Evolutionary conservation across 2,797 vertebrate genomes (phyloP), one percentile per base, ranked within the genome.

Genomic region (Selene dorsalis): DNA sequence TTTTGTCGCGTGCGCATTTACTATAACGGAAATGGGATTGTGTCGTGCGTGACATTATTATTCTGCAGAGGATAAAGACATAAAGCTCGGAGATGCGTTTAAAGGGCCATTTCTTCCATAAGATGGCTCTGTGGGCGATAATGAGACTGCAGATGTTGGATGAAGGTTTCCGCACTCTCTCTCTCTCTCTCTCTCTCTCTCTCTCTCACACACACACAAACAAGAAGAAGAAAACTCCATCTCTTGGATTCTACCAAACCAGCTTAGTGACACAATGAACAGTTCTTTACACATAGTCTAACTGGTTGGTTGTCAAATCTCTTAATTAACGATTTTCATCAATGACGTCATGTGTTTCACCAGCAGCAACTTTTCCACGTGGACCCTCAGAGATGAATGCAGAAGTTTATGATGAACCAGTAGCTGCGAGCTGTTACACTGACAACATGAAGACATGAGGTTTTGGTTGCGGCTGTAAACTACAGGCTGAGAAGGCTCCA

Each of bases 111-210:
- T 55, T 24, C 24, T 32, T 32, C 38, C 28, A 16, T 48, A 50
- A 82, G 67, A 79, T 64, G 76, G 64, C 77, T 70, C 68, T 50
- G 78, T 43, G 59, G 81, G 77, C 45, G 79, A 83, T 87, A 89
- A 90, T 89, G 89, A 88, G 72, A 79, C 87, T 91, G 91, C 89
- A 87, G 91, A 85, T 82, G 43, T 84, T 73, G 71, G 61, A 66
- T 64, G 81, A 80, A 83, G 50, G 45, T 69, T 71, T 77, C 63
- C 64, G 73, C 83, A 71, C 74, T 55, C 83, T 32, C 30, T 32
- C 30, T 32, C 30, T 32, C 30, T 32, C 30, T 32, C 30, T 32
- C 30, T 32, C 30, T 32, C 30, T 32, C 32, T 8, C 32, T 8
- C 32, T 35, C 32, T 35, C 32, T 35, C 45, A 48, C 45, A 47